Evolutionary conservation across 1,140 invertebrate genomes (phyloP), one percentile per base, ranked within the genome.

Genomic region (Sminthurides bifidus): DNA sequence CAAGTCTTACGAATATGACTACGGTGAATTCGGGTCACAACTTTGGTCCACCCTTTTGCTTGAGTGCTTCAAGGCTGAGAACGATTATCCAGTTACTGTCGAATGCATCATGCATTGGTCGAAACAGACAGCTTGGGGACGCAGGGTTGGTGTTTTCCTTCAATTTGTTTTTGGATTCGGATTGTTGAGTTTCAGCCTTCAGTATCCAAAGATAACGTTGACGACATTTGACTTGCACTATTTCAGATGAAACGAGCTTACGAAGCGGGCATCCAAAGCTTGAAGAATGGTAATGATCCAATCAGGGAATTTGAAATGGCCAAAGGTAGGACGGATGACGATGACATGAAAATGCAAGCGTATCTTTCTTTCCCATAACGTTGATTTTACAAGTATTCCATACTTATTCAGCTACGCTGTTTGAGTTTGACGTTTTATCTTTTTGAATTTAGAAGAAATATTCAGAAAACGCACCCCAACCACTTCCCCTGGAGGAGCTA

Each of bases 1-100:
- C 43, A 45, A 45, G 29, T 45, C 43, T 12, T 26, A 45, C n/a
- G 43, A 45, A 23, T 45, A 45, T 45, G 43, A 45, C 19, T 45
- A 45, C 29, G 43, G 43, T 45, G 43, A 45, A 26, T 45, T 45
- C 19, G 43, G 43, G 6, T 45, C 43, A 23, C 24, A 26, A 26
- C 19, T 45, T 3, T 45, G 43, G 43, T 45, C 43, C 8, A 26
- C 43, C 15, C 19, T 45, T 12, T 26, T 45, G 6, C 29, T 45
- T 21, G 43, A 45, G 21, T 45, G 29, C 21, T 45, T 45, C 19
- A 21, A 26, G 6, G 8, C 24, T 14, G 43, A 45, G 24, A 45
- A 45, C 3, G 43, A 45, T 27, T 5, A 45, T 24, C 43, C 24
- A 45, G 43, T 45, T 4, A 26, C 23, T 8, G 29, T 45, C 5